Evolutionary conservation across 2,797 vertebrate species (phyloP).

Genomic region (Microctenopoma steveboyesi): DNA sequence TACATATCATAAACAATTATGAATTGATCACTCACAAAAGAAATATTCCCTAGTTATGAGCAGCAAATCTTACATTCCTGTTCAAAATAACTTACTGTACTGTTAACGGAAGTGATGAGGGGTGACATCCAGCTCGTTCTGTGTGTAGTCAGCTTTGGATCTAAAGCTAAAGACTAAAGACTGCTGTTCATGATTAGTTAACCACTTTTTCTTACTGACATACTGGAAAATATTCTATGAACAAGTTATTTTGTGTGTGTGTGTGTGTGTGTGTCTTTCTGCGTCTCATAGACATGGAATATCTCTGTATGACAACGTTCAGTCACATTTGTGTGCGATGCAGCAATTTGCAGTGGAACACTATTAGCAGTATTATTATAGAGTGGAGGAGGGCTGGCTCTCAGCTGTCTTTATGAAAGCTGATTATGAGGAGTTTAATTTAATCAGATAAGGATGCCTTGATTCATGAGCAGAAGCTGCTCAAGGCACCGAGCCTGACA

Average conservation of each 20-base stretch:
- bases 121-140: too few species aligned
- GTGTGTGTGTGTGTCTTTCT: slow-evolving; percentile 15
- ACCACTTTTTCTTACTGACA: too few species aligned
- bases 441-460: slow-evolving; percentile 70
- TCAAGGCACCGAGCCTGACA: slow-evolving; percentile 25
- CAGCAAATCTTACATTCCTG: too few species aligned
- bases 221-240: too few species aligned
- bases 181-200: too few species aligned
- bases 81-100: too few species aligned
- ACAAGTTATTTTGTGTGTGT: not conserved
- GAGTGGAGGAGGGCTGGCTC: slow-evolving; percentile 41
- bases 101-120: too few species aligned
- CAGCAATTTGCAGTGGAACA: slow-evolving; percentile 39
- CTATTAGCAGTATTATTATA: slow-evolving; percentile 55
- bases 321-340: slow-evolving; percentile 10
- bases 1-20: too few species aligned
- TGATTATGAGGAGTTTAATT: slow-evolving; percentile 73
- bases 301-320: slow-evolving; percentile 3
- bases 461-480: slow-evolving; percentile 42
- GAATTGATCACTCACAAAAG: too few species aligned
- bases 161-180: too few species aligned
- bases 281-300: slow-evolving; percentile 6
- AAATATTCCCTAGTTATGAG: too few species aligned
- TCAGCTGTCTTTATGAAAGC: slow-evolving; percentile 68
- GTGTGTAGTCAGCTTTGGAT: too few species aligned